Evolutionary conservation across 2,888 invertebrate species (phyloP).

Genomic region (Leptopilina syphax): DNA sequence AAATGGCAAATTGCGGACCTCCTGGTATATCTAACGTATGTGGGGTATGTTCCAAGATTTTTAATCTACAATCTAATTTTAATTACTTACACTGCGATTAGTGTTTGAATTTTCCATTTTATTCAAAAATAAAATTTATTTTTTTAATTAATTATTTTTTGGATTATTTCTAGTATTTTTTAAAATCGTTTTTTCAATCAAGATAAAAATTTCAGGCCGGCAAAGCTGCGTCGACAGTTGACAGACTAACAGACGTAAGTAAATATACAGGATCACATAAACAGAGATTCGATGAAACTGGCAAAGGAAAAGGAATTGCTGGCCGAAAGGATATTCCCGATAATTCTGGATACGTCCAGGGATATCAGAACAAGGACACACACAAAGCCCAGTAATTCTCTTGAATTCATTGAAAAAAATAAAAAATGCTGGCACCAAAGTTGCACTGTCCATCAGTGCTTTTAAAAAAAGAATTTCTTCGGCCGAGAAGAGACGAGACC

Average conservation of each 20-base stretch:
- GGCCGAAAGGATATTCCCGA: conserved; percentile 88
- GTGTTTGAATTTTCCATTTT: no score
- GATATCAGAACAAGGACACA: conserved; percentile 90
- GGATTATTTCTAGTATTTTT: no score
- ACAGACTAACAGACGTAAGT: conserved; percentile 89
- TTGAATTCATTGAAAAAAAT: conserved; percentile 7
- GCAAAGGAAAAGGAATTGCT: conserved; percentile 91
- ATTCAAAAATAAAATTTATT: no score
- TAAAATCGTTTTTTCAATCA: no score
- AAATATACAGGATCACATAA: conserved; percentile 94
- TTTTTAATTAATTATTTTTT: no score
- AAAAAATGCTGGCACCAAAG: conserved; percentile 23
- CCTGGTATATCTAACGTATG: conserved; percentile 84
- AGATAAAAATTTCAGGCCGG: conserved; percentile 75
- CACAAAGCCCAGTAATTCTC: conserved; percentile 76
- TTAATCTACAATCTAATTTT: no score
- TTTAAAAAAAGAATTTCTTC: conserved; percentile 12
- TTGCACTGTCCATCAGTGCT: conserved; percentile 28
- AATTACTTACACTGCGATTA: no score
- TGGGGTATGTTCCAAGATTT: conserved; percentile 74
- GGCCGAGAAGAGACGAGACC: background rate
- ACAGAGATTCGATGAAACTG: conserved; percentile 89
- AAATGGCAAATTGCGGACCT: conserved; percentile 88
- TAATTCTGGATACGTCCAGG: conserved; percentile 88
- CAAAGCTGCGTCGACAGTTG: conserved; percentile 79